Evolutionary conservation across 2,888 invertebrate genomes (phyloP).

Genomic region (Nemotelus pantherinus): DNA sequence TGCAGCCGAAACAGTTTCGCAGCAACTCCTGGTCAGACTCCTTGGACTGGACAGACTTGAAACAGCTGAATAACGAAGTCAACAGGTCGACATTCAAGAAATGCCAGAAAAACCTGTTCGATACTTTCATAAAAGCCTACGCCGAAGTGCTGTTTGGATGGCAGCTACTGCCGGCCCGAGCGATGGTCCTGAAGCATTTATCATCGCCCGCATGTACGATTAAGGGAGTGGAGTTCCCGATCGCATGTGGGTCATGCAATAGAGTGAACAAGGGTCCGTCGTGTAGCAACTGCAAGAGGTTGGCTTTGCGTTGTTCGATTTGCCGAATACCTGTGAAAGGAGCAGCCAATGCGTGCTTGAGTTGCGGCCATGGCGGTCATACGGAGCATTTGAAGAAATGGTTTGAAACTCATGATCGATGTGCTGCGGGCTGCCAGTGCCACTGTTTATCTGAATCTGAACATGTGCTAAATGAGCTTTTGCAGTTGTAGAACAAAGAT

Average conservation of each 20-base stretch:
- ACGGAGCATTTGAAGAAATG: conserved; percentile 84
- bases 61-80: conserved; percentile 45
- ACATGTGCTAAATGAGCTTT: conserved; percentile 15
- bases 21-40: conserved; percentile 91
- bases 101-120: conserved; percentile 68
- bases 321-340: conserved; percentile 89
- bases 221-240: conserved; percentile 77
- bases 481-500: not conserved
- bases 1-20: conserved; percentile 74
- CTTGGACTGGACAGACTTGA: conserved; percentile 71
- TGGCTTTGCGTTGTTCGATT: conserved; percentile 82
- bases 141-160: conserved; percentile 89
- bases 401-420: conserved; percentile 79
- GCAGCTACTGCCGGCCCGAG: conserved; percentile 81
- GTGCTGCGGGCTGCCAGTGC: conserved; percentile 94
- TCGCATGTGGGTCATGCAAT: conserved; percentile 77
- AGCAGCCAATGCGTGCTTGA: conserved; percentile 83
- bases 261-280: conserved; percentile 74
- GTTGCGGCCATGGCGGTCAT: conserved; percentile 95
- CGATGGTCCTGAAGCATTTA: conserved; percentile 72
- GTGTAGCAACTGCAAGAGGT: conserved; percentile 77
- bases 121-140: conserved; percentile 86
- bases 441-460: conserved; percentile 75
- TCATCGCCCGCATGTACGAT: conserved; percentile 66
- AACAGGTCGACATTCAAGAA: conserved; percentile 57